Evolutionary conservation across 2,888 invertebrate species (phyloP), one percentile per base, ranked within the genome.

Genomic region (Ethmia dodecea): DNA sequence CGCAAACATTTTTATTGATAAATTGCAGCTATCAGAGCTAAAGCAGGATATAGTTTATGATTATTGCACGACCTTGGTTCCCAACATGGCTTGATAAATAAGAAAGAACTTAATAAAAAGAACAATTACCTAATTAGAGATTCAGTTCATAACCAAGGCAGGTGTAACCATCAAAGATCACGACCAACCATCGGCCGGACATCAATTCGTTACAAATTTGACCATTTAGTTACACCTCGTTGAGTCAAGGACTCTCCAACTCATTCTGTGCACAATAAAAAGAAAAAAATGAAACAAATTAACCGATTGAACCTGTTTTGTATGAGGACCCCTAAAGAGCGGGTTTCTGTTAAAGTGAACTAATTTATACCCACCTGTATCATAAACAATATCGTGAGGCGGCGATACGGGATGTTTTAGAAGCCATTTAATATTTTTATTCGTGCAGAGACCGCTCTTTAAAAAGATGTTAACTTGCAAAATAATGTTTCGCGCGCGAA

Each of bases 171-270:
- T 71, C 71, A 64, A 61, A 60, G 70, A 73, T 71, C 72, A 69
- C 67, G 70, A 60, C 45, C 42, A 53, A 50, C 55, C 54, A 46
- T 50, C 58, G 55, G 54, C 64, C 80, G 81, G 81, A 81, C 83
- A 81, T 75, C 75, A 60, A 84, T 83, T 84, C 81, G 81, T 73
- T 83, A 74, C 78, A 75, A 81, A 81, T 80, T 75, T 64, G 68
- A 68, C 66, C 72, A 71, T 86, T 86, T 84, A 75, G 86, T 74
- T 74, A 75, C 84, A 81, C 81, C 86, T 86, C 84, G 84, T 86
- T 86, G 83, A 75, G 63, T 66, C 80, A 81, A 86, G 83, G 86
- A 84, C 81, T 80, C 73, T 58, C 59, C 49, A 67, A 73, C 68
- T 79, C 78, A 80, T 79, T 79, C 65, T 55, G 58, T 55, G 61